phyloP scores from a whole-genome alignment of 2,888 invertebrate species.

The Pycnomerus fuliginosus region DNA sequence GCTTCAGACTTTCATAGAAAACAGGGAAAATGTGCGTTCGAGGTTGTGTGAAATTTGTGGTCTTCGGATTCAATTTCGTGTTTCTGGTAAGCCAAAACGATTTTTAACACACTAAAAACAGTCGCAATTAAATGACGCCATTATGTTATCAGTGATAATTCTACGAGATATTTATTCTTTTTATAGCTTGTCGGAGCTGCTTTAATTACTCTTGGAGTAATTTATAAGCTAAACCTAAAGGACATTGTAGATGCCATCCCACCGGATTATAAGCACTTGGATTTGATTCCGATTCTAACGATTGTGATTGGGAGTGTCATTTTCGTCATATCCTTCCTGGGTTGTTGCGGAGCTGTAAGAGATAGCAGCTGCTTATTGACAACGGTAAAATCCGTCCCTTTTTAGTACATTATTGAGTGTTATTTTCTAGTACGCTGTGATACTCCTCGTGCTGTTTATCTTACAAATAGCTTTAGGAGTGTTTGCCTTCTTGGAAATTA shows the following conservation, averaged over 20 bases:
- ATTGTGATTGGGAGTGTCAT: conserved; percentile 68
- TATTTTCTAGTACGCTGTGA: conserved; percentile 14
- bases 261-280: conserved; percentile 5
- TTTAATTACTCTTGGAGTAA: conserved; percentile 11
- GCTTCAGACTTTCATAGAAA: too few species aligned
- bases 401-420: background rate
- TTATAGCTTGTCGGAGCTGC: conserved; percentile 16
- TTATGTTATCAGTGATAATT: background rate
- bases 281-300: conserved; percentile 14
- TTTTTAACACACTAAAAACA: too few species aligned
- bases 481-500: conserved; percentile 65
- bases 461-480: conserved; percentile 34
- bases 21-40: conserved; percentile 15
- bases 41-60: conserved; percentile 13
- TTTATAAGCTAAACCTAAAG: conserved; percentile 9
- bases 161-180: background rate
- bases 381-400: conserved; percentile 5
- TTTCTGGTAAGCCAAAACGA: conserved; percentile 25
- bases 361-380: conserved; percentile 17
- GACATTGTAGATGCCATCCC: conserved; percentile 13
- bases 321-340: conserved; percentile 90
- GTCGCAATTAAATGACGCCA: too few species aligned
- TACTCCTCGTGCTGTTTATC: conserved; percentile 14
- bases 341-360: conserved; percentile 89
- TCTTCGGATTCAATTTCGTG: conserved; percentile 18